Base-by-base conservation (phyloP, 2,113 vertebrate species). In the Centrocercus urophasianus region DNA sequence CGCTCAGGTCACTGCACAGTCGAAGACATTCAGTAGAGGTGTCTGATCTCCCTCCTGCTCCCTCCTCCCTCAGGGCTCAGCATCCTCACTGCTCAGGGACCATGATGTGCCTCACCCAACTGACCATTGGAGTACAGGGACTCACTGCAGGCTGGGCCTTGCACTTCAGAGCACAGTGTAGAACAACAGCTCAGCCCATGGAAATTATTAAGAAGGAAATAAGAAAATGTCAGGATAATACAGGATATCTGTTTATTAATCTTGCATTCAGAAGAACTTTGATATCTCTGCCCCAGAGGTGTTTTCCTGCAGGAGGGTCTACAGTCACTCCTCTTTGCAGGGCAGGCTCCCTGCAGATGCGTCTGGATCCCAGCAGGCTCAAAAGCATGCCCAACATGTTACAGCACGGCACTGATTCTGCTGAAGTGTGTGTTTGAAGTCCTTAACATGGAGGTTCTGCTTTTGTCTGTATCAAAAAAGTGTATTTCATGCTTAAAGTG, bases 311-410 rank as follows among this genome's bases (percentile, higher is more conserved):
- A 69, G 38, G 27, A 80, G 56, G 32, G 45, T 3, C 32, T 56
- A 64, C 11, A 20, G 28, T 5, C 1, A 1, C 20, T 15, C 6
- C 42, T 48, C 22, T 6, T 13, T 42, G 11, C 52, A 63, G 47
- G 79, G 38, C 38, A 38, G 38, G 20, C 24, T 76, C 43, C 36
- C 64, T 56, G 64, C 38, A 61, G 73, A 30, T 0, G 0, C 1
- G 4, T 8, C 60, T 2, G 1, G 9, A n/a, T 10, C 40, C n/a
- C 34, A 52, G 4, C 34, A 38, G 13, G 56, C 28, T 54, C 56
- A 34, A 73, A 71, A n/a, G 7, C 48, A 47, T 11, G 3, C 16
- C 40, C 84, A 50, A 61, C 16, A 66, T 2, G 4, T 20, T 7
- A 52, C 17, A 30, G 63, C 20, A 47, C 24, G 30, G n/a, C 67